Percentiles rank a stretch among this genome's conserved stretches.
phyloP scores from a whole-genome alignment of 2,113 vertebrate species.

The Erythrocercus mccallii region DNA sequence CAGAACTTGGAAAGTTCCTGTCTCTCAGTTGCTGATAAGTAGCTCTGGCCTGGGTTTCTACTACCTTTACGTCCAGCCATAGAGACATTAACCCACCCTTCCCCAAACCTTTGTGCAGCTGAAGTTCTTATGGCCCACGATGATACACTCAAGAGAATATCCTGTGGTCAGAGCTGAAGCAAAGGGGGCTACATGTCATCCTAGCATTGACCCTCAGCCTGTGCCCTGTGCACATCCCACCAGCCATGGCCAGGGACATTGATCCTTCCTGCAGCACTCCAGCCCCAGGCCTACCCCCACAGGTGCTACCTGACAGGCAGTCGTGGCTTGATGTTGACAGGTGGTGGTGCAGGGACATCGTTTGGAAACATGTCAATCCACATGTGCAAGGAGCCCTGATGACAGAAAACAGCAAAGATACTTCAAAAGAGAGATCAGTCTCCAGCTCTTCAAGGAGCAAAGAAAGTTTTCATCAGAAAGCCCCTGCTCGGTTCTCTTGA shows the following conservation, averaged over 20 bases:
- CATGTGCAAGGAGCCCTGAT: constrained; percentile 90
- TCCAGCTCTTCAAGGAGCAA: not conserved
- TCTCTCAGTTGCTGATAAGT: not conserved
- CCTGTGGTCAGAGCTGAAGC: not conserved
- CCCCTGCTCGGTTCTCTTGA: not conserved
- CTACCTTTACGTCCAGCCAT: not conserved
- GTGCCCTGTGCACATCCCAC: fast-evolving
- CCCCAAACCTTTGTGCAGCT: not conserved
- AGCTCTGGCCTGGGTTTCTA: not conserved
- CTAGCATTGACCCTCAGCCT: not conserved
- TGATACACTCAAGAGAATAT: not conserved
- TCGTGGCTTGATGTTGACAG: constrained; percentile 89
- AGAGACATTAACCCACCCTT: not conserved
- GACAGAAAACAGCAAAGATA: not conserved
- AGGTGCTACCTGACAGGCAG: constrained; percentile 79
- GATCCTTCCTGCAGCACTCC: not conserved
- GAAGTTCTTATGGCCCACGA: not conserved
- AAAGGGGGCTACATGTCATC: not conserved
- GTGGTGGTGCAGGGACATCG: constrained; percentile 83
- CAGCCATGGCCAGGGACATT: not conserved
- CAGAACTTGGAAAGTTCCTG: not conserved
- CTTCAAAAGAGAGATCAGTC: not conserved
- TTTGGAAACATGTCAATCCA: constrained; percentile 95
- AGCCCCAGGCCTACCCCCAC: not conserved
- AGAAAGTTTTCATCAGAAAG: not conserved